Base-by-base conservation (phyloP, 2,113 vertebrate genomes). In the Parus major region DNA sequence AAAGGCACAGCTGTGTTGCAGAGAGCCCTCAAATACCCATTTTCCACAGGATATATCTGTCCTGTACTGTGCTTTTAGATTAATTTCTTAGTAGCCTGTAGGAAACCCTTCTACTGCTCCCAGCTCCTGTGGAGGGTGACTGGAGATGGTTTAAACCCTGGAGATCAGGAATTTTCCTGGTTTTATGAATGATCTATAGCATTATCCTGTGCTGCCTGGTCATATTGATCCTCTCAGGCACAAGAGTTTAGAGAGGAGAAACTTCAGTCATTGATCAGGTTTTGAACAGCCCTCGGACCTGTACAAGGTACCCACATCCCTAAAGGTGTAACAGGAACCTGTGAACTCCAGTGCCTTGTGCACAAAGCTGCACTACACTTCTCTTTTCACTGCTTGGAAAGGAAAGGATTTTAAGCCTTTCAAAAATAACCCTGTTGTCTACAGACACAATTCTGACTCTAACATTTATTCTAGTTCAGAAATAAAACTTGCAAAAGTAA, bases 401-500 rank as follows among this genome's bases (percentile, higher is more conserved):
- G 35, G 29, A 63, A 53, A 55, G 15, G 42, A 10, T 52, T 81
- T 80, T 44, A 83, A 68, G 42, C 64, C 46, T 80, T 85, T 27
- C n/a, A 57, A 71, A 39, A 93, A 88, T 78, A 68, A 81, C 59
- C 64, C 39, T 42, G 16, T 75, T 61, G 22, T 90, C 66, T 90
- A 14, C 66, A 85, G 82, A 53, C 31, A 25, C 49, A 64, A 33
- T 69, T 93, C 33, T 35, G 52, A 42, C 47, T 66, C 2, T 59
- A 77, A 46, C 69, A 60, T 95, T 86, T 93, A 76, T 81, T 85
- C 44, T 50, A 47, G 19, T 77, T 92, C 52, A 79, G 65, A 90
- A 90, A 86, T 88, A 76, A 82, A 96, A 88, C 92, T 86, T 25
- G 1, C n/a, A 88, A 68, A 93, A 96, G 55, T 92, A 83, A 84